Base-by-base conservation (phyloP, 2,113 vertebrate genomes). In the Dermatemys mawii region DNA sequence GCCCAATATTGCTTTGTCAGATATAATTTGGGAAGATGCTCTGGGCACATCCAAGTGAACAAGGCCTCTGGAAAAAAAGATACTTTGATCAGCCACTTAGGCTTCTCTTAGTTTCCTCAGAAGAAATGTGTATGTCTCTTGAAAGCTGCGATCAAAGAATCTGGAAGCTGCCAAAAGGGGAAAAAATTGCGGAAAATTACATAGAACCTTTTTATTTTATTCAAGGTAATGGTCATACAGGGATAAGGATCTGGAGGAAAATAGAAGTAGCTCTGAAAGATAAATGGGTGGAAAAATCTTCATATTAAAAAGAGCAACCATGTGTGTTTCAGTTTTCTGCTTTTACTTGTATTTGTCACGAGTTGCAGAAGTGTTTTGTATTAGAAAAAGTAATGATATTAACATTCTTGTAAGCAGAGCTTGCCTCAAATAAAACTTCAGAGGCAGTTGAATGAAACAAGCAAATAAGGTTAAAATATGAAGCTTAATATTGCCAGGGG, bases 101-200 rank as follows among this genome's bases (percentile, higher is more conserved):
- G 84, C 97, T 98, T 97, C 97, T 98, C 90, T 76, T 93, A 87
- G 93, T 95, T 97, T 97, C 95, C 93, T 96, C 96, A 92, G 93
- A 96, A 97, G 93, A 97, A 91, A 95, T 94, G 89, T 92, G 91
- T 83, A 48, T 93, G 83, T 97, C 91, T 98, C 98, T 93, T 98
- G 98, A 98, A 98, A 98, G 95, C 96, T 89, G 86, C 98, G 98
- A 99, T 99, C 98, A 99, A 99, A 99, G 99, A 98, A 96, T 97
- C 96, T 98, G 97, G 98, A 98, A 96, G 92, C 92, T 97, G 94
- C 94, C 89, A 94, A 93, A 94, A 95, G 29, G 92, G 88, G 92
- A 93, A 97, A 96, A 98, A 98, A 98, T 98, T 96, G 96, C 94
- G 95, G 96, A 97, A 98, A 98, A 99, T 99, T 97, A 96, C 97